Percentiles rank a stretch among this genome's conserved stretches.
These are phyloP conservation scores for Cecropterus lyciades DNA, from an alignment of 1,140 invertebrate species.

Conservation along the genomic window DNA sequence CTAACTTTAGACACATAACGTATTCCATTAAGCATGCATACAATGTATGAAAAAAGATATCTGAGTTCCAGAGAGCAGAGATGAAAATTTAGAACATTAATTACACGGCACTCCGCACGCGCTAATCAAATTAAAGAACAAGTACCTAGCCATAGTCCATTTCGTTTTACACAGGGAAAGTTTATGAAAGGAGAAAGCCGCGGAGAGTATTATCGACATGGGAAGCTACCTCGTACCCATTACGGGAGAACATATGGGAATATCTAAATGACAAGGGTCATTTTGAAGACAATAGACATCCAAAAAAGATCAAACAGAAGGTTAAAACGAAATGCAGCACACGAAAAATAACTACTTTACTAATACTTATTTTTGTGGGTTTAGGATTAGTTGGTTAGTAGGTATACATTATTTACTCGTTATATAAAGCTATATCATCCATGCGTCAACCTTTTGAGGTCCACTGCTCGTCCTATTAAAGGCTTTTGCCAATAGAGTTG, in stretches of 20 bases:
- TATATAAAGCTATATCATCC: too few species aligned
- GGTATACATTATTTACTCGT: too few species aligned
- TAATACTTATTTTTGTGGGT: conserved; percentile 38
- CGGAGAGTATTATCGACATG: conserved; percentile 47
- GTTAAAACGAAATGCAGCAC: conserved; percentile 2
- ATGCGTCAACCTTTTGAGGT: too few species aligned
- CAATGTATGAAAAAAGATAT: not conserved
- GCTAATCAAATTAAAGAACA: conserved; percentile 55
- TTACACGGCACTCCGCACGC: conserved; percentile 34
- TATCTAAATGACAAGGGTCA: conserved; percentile 47
- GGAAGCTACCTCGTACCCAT: conserved; percentile 55
- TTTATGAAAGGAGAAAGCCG: conserved; percentile 56
- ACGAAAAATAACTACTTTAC: conserved; percentile 38
- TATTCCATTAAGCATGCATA: conserved; percentile 2
- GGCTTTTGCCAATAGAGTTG: too few species aligned
- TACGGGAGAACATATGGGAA: conserved; percentile 65
- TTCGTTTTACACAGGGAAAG: conserved; percentile 60
- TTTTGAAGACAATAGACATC: conserved; percentile 3
- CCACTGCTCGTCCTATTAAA: too few species aligned
- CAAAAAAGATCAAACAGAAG: conserved; percentile 37
- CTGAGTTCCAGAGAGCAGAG: too few species aligned
- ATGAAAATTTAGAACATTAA: conserved; percentile 30
- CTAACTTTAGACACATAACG: not conserved
- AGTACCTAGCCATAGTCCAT: conserved; percentile 53
- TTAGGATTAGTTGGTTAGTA: conserved; percentile 50